Evolutionary conservation across 2,888 invertebrate genomes (phyloP).

Genomic region (Aelia acuminata): DNA sequence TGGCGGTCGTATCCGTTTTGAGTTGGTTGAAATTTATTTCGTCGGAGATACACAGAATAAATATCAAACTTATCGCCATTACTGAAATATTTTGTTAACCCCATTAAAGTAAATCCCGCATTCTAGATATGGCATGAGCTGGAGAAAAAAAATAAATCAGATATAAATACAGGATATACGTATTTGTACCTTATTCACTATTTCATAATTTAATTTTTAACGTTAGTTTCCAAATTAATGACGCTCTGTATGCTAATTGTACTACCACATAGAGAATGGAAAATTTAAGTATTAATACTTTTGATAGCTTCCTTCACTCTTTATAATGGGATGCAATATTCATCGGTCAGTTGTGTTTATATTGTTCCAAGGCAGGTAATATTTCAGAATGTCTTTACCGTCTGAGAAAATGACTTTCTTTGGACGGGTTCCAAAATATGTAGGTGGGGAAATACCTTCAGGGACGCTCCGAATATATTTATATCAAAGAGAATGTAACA

Average conservation of each 20-base stretch:
- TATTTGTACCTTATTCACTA: no score
- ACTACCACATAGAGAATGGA: neutral
- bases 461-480: neutral
- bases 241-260: neutral
- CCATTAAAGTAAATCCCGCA: no score
- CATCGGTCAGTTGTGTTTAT: neutral
- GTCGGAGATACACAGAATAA: no score
- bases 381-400: neutral
- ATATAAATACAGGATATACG: no score
- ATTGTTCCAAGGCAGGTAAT: neutral
- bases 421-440: neutral
- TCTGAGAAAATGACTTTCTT: conserved; percentile 18
- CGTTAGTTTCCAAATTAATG: no score
- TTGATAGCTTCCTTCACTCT: neutral
- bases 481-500: neutral
- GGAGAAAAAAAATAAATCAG: no score
- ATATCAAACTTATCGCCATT: no score
- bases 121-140: no score
- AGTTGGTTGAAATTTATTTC: no score
- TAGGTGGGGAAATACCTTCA: neutral
- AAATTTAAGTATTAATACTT: neutral
- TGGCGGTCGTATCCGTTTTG: no score
- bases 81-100: no score
- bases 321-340: neutral
- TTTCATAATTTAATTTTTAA: no score